Evolutionary conservation across 2,888 invertebrate genomes (phyloP).

Genomic region (Thumatha senex): DNA sequence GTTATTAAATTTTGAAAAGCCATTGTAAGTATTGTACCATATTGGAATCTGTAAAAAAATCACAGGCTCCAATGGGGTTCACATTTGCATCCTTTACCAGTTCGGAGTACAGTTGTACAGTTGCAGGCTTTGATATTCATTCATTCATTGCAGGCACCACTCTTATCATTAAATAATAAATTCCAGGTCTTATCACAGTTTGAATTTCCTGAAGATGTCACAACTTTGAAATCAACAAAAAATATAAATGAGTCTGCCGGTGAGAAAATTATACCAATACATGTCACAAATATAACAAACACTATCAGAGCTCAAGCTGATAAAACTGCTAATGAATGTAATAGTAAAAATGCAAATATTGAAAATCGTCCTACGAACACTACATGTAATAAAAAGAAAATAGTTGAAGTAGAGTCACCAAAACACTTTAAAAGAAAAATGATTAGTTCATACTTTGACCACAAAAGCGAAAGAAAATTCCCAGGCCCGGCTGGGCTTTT

Average conservation of each 20-base stretch:
- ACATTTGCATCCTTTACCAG: too few relatives aligned
- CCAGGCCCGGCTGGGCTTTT: slow-evolving; percentile 76
- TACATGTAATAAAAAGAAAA: slow-evolving; percentile 3
- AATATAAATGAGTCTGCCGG: not conserved
- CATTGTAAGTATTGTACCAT: too few relatives aligned
- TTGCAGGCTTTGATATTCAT: too few relatives aligned
- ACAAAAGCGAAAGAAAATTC: slow-evolving; percentile 71
- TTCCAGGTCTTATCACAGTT: slow-evolving; percentile 68
- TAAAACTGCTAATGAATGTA: not conserved
- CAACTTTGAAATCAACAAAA: not conserved
- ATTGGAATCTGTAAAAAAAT: too few relatives aligned
- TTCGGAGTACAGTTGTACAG: too few relatives aligned
- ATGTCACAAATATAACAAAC: not conserved
- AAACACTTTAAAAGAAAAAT: slow-evolving; percentile 70
- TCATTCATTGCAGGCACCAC: too few relatives aligned
- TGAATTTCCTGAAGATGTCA: slow-evolving; percentile 56
- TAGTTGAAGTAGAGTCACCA: slow-evolving; percentile 37
- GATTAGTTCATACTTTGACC: slow-evolving; percentile 68
- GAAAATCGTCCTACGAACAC: slow-evolving; percentile 1
- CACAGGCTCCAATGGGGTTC: too few relatives aligned
- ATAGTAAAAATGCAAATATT: slow-evolving; percentile 1
- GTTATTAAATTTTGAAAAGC: too few relatives aligned
- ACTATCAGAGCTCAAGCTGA: not conserved
- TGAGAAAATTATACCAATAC: not conserved
- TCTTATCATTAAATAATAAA: not conserved